These are phyloP conservation scores for Coregonus clupeaformis DNA, from an alignment of 2,113 vertebrate genomes.

Conservation along the genomic window DNA sequence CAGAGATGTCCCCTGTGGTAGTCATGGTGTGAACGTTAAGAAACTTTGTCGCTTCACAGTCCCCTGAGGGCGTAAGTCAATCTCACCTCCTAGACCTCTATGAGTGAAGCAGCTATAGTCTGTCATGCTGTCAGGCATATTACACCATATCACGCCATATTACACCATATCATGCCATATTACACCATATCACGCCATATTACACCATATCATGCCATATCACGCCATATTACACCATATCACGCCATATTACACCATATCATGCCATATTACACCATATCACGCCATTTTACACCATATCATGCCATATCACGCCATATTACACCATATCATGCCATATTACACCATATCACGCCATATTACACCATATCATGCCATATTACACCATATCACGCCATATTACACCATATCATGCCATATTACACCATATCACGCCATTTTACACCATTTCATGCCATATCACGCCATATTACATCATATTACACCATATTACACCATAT, in stretches of 20 bases:
- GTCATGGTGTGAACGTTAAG: constrained; percentile 28
- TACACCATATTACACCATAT: too few species aligned
- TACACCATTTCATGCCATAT: too few species aligned
- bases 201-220: neutral
- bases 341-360: neutral
- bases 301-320: neutral
- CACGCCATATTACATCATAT: too few species aligned
- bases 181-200: neutral
- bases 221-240: neutral
- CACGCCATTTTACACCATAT: neutral
- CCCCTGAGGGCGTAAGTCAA: constrained; percentile 1
- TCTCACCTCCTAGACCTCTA: constrained; percentile 4
- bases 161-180: neutral
- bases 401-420: neutral
- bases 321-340: neutral
- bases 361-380: too few species aligned
- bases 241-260: neutral
- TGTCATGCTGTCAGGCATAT: neutral
- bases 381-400: neutral
- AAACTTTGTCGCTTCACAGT: constrained; percentile 21
- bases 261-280: neutral
- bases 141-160: neutral
- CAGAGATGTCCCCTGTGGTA: neutral
- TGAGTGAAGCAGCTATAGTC: neutral
- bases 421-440: too few species aligned